These are phyloP conservation scores for Rhodinocichla rosea DNA, from an alignment of 2,113 vertebrate genomes.

Conservation along the genomic window DNA sequence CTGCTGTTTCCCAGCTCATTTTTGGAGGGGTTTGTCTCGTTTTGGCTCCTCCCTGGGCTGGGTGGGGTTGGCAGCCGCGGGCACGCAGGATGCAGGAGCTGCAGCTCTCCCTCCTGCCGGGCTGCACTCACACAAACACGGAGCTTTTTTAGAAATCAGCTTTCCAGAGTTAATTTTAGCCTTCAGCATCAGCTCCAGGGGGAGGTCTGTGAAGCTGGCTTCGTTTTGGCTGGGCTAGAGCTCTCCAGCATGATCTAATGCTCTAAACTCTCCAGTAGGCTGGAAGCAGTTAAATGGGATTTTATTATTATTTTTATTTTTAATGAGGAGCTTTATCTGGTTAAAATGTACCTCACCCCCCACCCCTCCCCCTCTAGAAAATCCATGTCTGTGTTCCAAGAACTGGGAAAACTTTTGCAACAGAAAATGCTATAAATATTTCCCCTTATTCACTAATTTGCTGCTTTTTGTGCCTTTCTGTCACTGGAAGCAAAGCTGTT, in stretches of 20 bases:
- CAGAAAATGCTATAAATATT: background rate
- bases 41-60: background rate
- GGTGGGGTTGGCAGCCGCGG: background rate
- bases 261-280: conserved; percentile 16
- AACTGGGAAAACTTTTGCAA: background rate
- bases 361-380: background rate
- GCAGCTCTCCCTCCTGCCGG: background rate
- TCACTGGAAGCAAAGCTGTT: background rate
- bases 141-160: background rate
- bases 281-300: background rate
- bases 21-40: background rate
- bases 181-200: background rate
- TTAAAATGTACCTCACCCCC: background rate
- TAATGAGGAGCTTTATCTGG: conserved; percentile 27
- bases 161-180: conserved; percentile 44
- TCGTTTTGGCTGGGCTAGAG: background rate
- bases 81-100: background rate
- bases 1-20: background rate
- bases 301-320: background rate
- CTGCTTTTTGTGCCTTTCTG: background rate
- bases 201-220: conserved; percentile 24
- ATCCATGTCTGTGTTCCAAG: background rate
- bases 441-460: background rate
- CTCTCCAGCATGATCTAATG: conserved; percentile 47
- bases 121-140: background rate